Evolutionary conservation across 2,888 invertebrate species (phyloP), one percentile per base, ranked within the genome.

Genomic region (Gymnosoma rotundatum): DNA sequence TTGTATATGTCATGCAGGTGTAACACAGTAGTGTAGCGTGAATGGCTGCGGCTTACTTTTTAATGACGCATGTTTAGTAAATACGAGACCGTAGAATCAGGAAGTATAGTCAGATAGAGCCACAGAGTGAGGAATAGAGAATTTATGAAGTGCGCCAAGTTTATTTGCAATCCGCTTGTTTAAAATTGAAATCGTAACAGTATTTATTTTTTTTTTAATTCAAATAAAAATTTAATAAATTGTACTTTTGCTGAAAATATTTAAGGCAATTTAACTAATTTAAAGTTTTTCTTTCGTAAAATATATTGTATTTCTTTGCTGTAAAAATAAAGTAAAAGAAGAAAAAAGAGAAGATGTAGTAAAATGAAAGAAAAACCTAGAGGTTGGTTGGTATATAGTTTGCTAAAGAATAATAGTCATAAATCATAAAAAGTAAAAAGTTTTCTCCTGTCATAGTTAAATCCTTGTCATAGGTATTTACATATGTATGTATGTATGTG

Each of bases 401-500:
- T 66, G n/a, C 3, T 4, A 50, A 60, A 72, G 25, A 20, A n/a
- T 32, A 48, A 72, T 32, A 72, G 45, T 56, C 70, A 78, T 78
- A 78, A 78, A 78, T 78, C 78, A 78, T 78, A 70, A 56, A 70
- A 50, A 10, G 50, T 42, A 58, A 56, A 58, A 32, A 78, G 69
- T 61, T 78, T 69, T 78, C 78, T 78, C 54, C 48, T 70, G 70
- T 70, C 70, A 78, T 25, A 63, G 18, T 18, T 20, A 63, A 12
- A 45, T 9, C 5, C 16, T 63, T 25, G 48, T 48, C 48, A 12
- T 50, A 50, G 9, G n/a, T 18, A n/a, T 8, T 3, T 2, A 14
- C 12, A 48, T n/a, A 3, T 21, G 14, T 54, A n/a, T 12, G 54
- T 21, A 25, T 7, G 16, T 25, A n/a, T 56, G 25, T 20, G n/a